A percentile compares a stretch with the other conserved stretches of the same genome.
Evolutionary conservation across 2,888 invertebrate species (phyloP).

Genomic region (Ptilodon capucinus): DNA sequence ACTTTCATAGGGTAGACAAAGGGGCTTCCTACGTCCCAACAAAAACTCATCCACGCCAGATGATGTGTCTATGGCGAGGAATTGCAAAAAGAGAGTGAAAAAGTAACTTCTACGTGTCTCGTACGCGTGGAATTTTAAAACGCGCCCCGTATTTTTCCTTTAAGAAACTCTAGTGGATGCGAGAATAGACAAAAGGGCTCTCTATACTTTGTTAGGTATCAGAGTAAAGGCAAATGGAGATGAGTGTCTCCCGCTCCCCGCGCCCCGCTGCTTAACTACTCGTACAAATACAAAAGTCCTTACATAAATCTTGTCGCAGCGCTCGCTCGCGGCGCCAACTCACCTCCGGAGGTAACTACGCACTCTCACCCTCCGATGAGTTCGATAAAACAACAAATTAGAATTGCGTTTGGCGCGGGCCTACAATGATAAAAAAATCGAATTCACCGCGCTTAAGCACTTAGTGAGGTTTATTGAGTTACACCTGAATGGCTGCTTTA

Average conservation of each 20-base stretch:
- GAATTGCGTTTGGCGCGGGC: slow-evolving; percentile 50
- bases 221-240: slow-evolving; percentile 75
- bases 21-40: slow-evolving; percentile 76
- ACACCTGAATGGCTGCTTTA: slow-evolving; percentile 55
- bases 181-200: slow-evolving; percentile 74
- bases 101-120: slow-evolving; percentile 55
- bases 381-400: slow-evolving; percentile 75
- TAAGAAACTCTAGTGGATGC: slow-evolving; percentile 74
- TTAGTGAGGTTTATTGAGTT: slow-evolving; percentile 57
- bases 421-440: slow-evolving; percentile 58
- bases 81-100: slow-evolving; percentile 68
- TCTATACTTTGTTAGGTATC: slow-evolving; percentile 72
- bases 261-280: slow-evolving; percentile 70
- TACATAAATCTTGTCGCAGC: slow-evolving; percentile 79
- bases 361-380: slow-evolving; percentile 56
- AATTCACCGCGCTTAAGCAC: slow-evolving; percentile 50
- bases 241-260: slow-evolving; percentile 57
- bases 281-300: slow-evolving; percentile 81
- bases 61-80: slow-evolving; percentile 81
- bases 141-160: slow-evolving; percentile 68
- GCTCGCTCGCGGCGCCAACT: slow-evolving; percentile 66
- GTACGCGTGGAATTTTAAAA: slow-evolving; percentile 71
- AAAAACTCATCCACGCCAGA: slow-evolving; percentile 81
- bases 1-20: slow-evolving; percentile 79
- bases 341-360: slow-evolving; percentile 66